Evolutionary conservation across 1,140 invertebrate genomes (phyloP), one percentile per base, ranked within the genome.

Genomic region (Drosophila obscura): DNA sequence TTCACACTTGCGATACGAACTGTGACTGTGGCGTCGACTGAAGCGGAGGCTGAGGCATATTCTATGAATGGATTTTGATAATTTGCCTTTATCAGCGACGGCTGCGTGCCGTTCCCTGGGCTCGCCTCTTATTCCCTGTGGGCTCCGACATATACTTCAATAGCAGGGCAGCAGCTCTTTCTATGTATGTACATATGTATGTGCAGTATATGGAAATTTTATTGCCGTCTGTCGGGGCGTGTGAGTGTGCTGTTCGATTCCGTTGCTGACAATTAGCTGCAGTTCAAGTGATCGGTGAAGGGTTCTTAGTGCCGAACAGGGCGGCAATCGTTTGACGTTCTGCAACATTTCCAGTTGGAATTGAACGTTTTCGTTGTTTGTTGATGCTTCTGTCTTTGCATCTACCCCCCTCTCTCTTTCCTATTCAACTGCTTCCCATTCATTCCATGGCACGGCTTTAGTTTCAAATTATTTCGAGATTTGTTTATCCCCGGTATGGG

Each of bases 1-100:
- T 19, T 55, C 49, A 45, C 60, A 45, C 43, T 41, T 35, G 49
- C 50, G 46, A 51, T 22, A 31, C 51, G 28, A 44, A 39, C 44
- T 63, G 43, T n/a, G 39, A 28, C 41, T 60, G 55, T 19, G 19
- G 19, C 58, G 46, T 39, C 46, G 16, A 49, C 58, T 72, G 71
- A 77, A 84, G 61, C 63, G 65, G 65, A 58, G 64, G 16, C 57
- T 50, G 58, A 39, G 35, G 35, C 43, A 45, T 62, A 45, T 65
- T 82, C 83, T 61, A 89, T 88, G 83, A 88, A 88, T 88, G 83
- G 83, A 88, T 88, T 88, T 88, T 88, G 83, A 88, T 88, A 88
- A 88, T 88, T 82, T 48, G 80, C 60, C 67, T 88, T 88, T 88
- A 88, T 88, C 83, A 88, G 76, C 73, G 45, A 41, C 69, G 43